Evolutionary conservation across 2,113 vertebrate species (phyloP).

Genomic region (Elaphurus davidianus): DNA sequence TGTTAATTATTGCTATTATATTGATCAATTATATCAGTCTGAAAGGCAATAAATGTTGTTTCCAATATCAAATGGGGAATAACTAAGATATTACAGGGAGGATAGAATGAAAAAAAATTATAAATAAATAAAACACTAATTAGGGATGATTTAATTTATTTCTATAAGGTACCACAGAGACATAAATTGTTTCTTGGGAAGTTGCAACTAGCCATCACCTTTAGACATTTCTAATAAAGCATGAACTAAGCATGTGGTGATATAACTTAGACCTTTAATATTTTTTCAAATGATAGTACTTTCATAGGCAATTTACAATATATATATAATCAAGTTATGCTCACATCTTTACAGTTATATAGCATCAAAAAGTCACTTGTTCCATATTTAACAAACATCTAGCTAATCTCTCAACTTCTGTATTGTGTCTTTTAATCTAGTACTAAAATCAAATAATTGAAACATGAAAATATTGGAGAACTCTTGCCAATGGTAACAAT

Average conservation of each 20-base stretch:
- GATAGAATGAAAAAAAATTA: not conserved
- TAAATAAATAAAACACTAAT: not conserved
- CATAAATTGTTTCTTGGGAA: not conserved
- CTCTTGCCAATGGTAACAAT: not conserved
- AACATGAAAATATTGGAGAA: not conserved
- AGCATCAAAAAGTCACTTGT: not conserved
- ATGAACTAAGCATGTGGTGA: not conserved
- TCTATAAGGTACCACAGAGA: not conserved
- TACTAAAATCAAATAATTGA: not conserved
- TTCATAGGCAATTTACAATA: not conserved
- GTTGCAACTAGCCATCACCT: not conserved
- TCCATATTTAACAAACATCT: not conserved
- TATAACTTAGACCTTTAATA: not conserved
- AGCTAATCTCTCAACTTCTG: not conserved
- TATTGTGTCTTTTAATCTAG: not conserved
- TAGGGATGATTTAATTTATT: not conserved
- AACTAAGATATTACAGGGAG: not conserved
- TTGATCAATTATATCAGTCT: not conserved
- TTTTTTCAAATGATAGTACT: not conserved
- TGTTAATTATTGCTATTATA: not conserved
- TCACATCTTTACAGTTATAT: not conserved
- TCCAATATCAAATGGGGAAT: not conserved
- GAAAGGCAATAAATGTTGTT: not conserved
- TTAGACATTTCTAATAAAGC: not conserved
- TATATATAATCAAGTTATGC: not conserved